Evolutionary conservation across 2,888 invertebrate species (phyloP), one percentile per base, ranked within the genome.

Genomic region (Nowickia ferox): DNA sequence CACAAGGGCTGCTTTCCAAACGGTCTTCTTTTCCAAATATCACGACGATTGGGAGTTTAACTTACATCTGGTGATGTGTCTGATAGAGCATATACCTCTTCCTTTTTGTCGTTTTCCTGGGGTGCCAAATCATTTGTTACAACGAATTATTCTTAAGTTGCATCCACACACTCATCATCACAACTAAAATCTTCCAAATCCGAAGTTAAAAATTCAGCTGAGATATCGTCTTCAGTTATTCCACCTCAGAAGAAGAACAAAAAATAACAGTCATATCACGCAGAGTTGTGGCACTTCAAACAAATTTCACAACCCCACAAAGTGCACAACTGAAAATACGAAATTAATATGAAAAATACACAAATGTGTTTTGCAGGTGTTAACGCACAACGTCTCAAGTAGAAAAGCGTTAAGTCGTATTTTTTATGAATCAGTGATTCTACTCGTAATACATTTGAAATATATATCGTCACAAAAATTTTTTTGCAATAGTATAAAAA

Each of bases 151-250:
- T 84, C 30, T 63, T 68, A 74, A 74, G 63, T 85, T 72, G 55
- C 61, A 74, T 78, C 74, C 55, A 44, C 46, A 19, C 75, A 69
- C 61, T 80, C 66, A 68, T 80, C 80, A 81, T 81, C 84, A 72
- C 72, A 74, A 76, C 80, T 66, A 72, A 81, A 84, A 61, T 75
- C 75, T 65, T 80, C 76, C 65, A 76, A 84, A 75, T 79, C 77
- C 1, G 72, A 76, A 69, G 72, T 76, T 61, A 72, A 80, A 80
- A 80, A 72, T 66, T 19, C 66, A 76, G 44, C 72, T 71, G 80
- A 61, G 22, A 72, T 72, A 61, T 75, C 71, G 57, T 77, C 71
- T 76, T 84, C 77, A 84, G 48, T 84, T 40, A 79, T 17, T 84
- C 63, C 55, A 51, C 69, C 75, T 79, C 1, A 69, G 69, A 71